These are phyloP conservation scores for Invenusta paracnida DNA, from an alignment of 2,888 invertebrate genomes.

Conservation along the genomic window DNA sequence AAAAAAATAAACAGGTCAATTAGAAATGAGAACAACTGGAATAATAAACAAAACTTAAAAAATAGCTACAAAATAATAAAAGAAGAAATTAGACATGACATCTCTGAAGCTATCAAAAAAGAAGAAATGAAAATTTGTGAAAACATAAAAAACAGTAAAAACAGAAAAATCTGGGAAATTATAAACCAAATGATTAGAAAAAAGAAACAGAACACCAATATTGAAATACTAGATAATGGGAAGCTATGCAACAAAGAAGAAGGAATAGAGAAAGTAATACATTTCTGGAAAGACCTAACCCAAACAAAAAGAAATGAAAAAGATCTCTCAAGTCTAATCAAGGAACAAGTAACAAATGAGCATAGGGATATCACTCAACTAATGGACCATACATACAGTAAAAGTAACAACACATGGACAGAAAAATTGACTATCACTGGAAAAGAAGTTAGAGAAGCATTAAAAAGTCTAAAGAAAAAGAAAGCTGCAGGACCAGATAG, in stretches of 20 bases:
- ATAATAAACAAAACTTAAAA: not conserved
- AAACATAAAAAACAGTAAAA: not conserved
- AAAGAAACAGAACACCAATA: not conserved
- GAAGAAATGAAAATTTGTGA: not conserved
- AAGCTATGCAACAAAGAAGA: not conserved
- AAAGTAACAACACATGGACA: not conserved
- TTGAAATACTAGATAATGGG: not conserved
- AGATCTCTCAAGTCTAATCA: not conserved
- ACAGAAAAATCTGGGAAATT: not conserved
- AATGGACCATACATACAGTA: not conserved
- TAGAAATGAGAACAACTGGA: not conserved
- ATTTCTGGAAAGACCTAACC: not conserved
- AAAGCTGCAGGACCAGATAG: not conserved
- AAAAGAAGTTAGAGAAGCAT: not conserved
- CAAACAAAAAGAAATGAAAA: not conserved
- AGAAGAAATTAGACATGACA: not conserved
- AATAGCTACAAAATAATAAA: not conserved
- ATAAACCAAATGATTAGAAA: not conserved
- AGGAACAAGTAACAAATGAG: not conserved
- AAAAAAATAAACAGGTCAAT: too few relatives aligned
- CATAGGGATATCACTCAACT: not conserved
- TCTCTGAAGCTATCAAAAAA: not conserved
- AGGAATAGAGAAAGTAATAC: not conserved
- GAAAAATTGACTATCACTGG: not conserved
- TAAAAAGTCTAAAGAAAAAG: not conserved